A percentile compares a stretch with the other conserved stretches of the same genome.
Conservation (phyloP, 2,888 invertebrate species). For the Stratiomys singularior region DNA sequence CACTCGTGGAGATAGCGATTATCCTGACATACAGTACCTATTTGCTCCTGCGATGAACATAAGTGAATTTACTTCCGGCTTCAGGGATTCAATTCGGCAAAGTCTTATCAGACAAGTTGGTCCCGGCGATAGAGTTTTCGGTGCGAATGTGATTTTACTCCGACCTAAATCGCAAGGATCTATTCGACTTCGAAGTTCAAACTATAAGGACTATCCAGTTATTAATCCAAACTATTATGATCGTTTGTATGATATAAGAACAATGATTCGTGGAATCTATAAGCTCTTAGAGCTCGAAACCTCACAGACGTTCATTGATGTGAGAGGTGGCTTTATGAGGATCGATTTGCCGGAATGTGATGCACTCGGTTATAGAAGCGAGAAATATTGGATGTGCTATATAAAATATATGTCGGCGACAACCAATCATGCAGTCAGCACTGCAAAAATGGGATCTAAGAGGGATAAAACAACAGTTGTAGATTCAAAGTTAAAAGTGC, state of each 20-base stretch:
- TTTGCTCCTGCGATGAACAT: constrained; percentile 58
- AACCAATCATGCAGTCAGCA: constrained; percentile 78
- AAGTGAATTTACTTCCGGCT: constrained; percentile 47
- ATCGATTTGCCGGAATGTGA: constrained; percentile 65
- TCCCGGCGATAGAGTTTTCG: background rate
- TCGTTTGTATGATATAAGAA: constrained; percentile 68
- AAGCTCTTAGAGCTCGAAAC: constrained; percentile 62
- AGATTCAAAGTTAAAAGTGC: constrained; percentile 68
- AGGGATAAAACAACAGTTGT: constrained; percentile 68
- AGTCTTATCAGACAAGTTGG: background rate
- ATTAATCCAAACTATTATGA: constrained; percentile 74
- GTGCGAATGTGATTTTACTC: constrained; percentile 65
- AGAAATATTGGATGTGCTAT: constrained; percentile 86
- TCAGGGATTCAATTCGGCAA: background rate
- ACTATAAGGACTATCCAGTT: constrained; percentile 71
- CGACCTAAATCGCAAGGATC: constrained; percentile 69
- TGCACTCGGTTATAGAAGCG: constrained; percentile 55
- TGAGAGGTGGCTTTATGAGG: constrained; percentile 58
- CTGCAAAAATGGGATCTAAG: constrained; percentile 71
- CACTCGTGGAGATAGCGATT: constrained; percentile 60
- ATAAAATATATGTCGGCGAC: constrained; percentile 81
- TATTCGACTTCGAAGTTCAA: constrained; percentile 68
- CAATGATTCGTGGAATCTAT: constrained; percentile 64
- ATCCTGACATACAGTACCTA: constrained; percentile 67
- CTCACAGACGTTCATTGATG: constrained; percentile 63